A percentile compares a stretch with the other conserved stretches of the same genome.
Conservation (phyloP, 2,888 invertebrate species). For the Drosophila formosana region DNA sequence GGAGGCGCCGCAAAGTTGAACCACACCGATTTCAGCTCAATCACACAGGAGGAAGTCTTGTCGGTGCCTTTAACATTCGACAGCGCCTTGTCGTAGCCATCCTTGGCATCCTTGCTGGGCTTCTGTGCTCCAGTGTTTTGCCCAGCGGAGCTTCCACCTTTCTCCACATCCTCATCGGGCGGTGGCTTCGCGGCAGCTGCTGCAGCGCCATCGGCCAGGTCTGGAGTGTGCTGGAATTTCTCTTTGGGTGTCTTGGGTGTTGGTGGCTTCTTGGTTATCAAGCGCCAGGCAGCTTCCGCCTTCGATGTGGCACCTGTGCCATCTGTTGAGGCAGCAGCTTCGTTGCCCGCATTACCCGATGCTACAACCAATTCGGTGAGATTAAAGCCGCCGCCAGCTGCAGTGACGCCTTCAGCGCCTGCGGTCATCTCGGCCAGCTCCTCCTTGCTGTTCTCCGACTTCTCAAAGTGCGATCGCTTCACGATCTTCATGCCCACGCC, state of each 20-base stretch:
- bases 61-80: constrained; percentile 88
- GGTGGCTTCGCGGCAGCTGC: constrained; percentile 52
- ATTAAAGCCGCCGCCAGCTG: constrained; percentile 66
- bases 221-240: constrained; percentile 84
- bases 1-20: constrained; percentile 99
- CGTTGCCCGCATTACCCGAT: constrained; percentile 47
- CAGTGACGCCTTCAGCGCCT: constrained; percentile 57
- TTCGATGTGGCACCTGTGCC: constrained; percentile 80
- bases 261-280: constrained; percentile 86
- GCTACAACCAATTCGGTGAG: constrained; percentile 74
- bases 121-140: constrained; percentile 48
- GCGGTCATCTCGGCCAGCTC: constrained; percentile 85
- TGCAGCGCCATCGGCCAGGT: constrained; percentile 67
- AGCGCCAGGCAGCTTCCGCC: constrained; percentile 84
- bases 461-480: constrained; percentile 90
- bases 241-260: constrained; percentile 88
- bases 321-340: constrained; percentile 38
- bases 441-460: constrained; percentile 88
- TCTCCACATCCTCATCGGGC: constrained; percentile 85
- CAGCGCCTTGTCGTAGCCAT: constrained; percentile 83
- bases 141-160: constrained; percentile 46
- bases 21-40: constrained; percentile 96
- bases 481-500: constrained; percentile 91
- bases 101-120: constrained; percentile 59
- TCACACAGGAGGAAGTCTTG: constrained; percentile 93